Base-by-base conservation (phyloP, 2,888 invertebrate genomes). In the Tubulanus polymorphus region DNA sequence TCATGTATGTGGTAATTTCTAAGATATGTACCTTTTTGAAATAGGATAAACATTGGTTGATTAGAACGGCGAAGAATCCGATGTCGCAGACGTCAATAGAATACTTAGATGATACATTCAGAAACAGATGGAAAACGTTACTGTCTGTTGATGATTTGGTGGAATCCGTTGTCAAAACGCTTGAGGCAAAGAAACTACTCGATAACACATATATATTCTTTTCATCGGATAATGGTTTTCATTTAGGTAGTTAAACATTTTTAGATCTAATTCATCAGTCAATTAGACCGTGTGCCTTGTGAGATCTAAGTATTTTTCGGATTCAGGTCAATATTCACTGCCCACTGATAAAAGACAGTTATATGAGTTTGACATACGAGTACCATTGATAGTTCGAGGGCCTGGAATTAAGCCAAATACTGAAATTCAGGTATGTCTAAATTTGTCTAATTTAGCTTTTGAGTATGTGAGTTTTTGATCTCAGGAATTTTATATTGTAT, bases 211-310 rank as follows among this genome's bases (percentile, higher is more conserved):
- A 88, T 68, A 73, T 93, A 0, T 85, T 93, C 51, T 91, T 86
- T 68, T 88, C 91, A 0, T 93, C 93, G 0, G 93, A 94, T 73
- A 91, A 93, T 79, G 93, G 93, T 25, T 94, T 87, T 78, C 93
- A 94, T 80, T 82, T 93, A 65, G 91, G 90, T 89, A 60, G 53
- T 62, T 50, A 30, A 26, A 28, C 23, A 26, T 29, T 12, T 8
- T 26, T 26, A 23, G 28, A 20, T 32, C 28, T 18, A 20, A 18
- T n/a, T n/a, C n/a, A n/a, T n/a, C n/a, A n/a, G n/a, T n/a, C n/a
- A n/a, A n/a, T n/a, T n/a, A n/a, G n/a, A n/a, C n/a, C n/a, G 6
- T 41, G 20, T 3, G 6, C 41, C 41, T 41, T 23, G 18, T 32
- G 35, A 32, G 35, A n/a, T 32, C 35, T 12, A n/a, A 32, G 35